These are phyloP conservation scores for Lucilia cuprina DNA, from an alignment of 1,140 invertebrate species.

Conservation along the genomic window DNA sequence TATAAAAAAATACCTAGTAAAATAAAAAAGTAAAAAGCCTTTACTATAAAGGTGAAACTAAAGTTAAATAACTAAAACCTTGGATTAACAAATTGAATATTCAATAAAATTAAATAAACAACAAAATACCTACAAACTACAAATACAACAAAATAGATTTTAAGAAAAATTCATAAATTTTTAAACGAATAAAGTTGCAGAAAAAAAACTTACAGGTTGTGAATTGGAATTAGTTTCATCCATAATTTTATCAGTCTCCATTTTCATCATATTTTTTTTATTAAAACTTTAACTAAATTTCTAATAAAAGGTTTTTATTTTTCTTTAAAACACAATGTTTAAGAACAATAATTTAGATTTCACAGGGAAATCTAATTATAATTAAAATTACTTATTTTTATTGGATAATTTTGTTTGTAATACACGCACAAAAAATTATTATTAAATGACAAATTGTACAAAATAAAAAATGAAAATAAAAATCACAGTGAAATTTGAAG, in stretches of 20 bases:
- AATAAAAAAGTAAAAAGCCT: slow-evolving; percentile 7
- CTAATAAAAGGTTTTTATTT: not conserved
- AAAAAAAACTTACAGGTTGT: slow-evolving; percentile 55
- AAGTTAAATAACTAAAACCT: slow-evolving; percentile 32
- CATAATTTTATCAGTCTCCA: slow-evolving; percentile 67
- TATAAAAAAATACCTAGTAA: not conserved
- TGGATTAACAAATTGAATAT: slow-evolving; percentile 28
- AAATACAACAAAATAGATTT: not conserved
- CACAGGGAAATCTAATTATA: not conserved
- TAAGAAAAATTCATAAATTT: not conserved
- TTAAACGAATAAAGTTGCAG: slow-evolving; percentile 10
- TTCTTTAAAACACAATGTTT: slow-evolving; percentile 1
- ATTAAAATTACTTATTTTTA: not conserved
- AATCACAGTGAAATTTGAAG: slow-evolving; percentile 27
- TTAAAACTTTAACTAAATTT: not conserved
- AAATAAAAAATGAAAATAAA: not conserved
- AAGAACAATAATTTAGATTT: not conserved
- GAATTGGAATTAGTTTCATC: slow-evolving; percentile 64
- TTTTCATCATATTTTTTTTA: slow-evolving; percentile 63
- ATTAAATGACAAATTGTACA: not conserved
- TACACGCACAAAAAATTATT: not conserved
- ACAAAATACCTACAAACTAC: not conserved
- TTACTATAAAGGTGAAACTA: slow-evolving; percentile 33
- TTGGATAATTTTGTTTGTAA: not conserved
- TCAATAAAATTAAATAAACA: slow-evolving; percentile 5